A percentile compares a stretch with the other conserved stretches of the same genome.
These are phyloP conservation scores for Lissonota sp. DNA, from an alignment of 2,888 invertebrate genomes.

Conservation along the genomic window DNA sequence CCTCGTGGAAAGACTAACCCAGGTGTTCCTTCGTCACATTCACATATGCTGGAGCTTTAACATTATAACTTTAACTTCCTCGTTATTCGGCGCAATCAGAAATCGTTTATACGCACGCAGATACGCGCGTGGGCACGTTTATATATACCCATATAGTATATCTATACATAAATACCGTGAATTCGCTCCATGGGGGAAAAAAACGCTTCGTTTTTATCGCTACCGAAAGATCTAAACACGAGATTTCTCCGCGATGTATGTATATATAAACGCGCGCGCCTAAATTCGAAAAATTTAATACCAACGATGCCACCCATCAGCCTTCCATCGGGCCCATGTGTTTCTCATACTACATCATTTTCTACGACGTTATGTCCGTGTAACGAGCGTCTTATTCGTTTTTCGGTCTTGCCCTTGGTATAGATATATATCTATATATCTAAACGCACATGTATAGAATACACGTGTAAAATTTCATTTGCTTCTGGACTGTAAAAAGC, in stretches of 20 bases:
- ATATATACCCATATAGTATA: neutral
- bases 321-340: constrained; percentile 38
- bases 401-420: constrained; percentile 30
- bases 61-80: neutral
- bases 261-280: constrained; percentile 24
- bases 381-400: constrained; percentile 34
- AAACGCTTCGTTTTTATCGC: constrained; percentile 53
- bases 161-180: constrained; percentile 51
- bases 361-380: constrained; percentile 39
- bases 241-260: constrained; percentile 56
- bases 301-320: constrained; percentile 42
- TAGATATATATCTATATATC: constrained; percentile 1
- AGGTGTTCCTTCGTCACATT: too few relatives aligned
- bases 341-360: constrained; percentile 57
- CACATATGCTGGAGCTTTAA: too few relatives aligned
- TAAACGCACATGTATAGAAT: neutral
- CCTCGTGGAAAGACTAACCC: too few relatives aligned
- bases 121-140: constrained; percentile 6
- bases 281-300: constrained; percentile 62
- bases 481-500: constrained; percentile 29
- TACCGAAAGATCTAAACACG: constrained; percentile 60
- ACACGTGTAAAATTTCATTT: constrained; percentile 22
- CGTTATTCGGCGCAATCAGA: neutral
- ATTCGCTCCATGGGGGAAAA: constrained; percentile 35
- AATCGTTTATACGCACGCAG: neutral